A percentile compares a stretch with the other conserved stretches of the same genome.
phyloP scores from a whole-genome alignment of 2,888 invertebrate genomes.

The Ochropleura leucogaster region DNA sequence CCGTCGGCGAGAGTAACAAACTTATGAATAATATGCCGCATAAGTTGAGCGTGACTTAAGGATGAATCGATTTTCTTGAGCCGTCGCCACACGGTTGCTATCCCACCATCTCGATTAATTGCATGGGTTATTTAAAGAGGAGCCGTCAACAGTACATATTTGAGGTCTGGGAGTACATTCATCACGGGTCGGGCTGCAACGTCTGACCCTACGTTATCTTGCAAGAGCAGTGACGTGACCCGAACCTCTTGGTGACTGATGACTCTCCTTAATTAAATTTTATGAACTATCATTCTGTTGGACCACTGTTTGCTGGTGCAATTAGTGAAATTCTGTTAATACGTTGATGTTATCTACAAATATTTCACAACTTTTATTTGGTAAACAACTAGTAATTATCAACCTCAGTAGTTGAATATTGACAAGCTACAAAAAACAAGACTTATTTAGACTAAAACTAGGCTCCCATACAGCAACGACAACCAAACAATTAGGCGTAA shows the following conservation, averaged over 20 bases:
- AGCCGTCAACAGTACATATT: slow-evolving; percentile 85
- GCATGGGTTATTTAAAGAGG: slow-evolving; percentile 86
- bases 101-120: slow-evolving; percentile 79
- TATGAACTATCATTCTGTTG: slow-evolving; percentile 76
- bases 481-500: too few relatives aligned
- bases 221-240: slow-evolving; percentile 84
- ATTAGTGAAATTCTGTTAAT: slow-evolving; percentile 35
- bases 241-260: slow-evolving; percentile 86
- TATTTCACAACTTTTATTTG: neutral
- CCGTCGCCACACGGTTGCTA: slow-evolving; percentile 70
- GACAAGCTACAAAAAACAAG: too few relatives aligned
- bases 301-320: slow-evolving; percentile 48
- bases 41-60: slow-evolving; percentile 77
- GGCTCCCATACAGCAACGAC: too few relatives aligned
- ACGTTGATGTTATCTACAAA: slow-evolving; percentile 6
- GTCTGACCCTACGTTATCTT: slow-evolving; percentile 89
- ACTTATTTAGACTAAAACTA: too few relatives aligned
- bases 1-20: slow-evolving; percentile 81
- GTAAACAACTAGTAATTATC: too few relatives aligned
- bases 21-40: slow-evolving; percentile 87
- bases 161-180: slow-evolving; percentile 89
- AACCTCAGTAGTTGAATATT: too few relatives aligned
- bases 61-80: slow-evolving; percentile 82
- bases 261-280: slow-evolving; percentile 90
- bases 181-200: slow-evolving; percentile 86